Base-by-base conservation (phyloP, 2,888 invertebrate species). In the Kryphioiulus occultus region DNA sequence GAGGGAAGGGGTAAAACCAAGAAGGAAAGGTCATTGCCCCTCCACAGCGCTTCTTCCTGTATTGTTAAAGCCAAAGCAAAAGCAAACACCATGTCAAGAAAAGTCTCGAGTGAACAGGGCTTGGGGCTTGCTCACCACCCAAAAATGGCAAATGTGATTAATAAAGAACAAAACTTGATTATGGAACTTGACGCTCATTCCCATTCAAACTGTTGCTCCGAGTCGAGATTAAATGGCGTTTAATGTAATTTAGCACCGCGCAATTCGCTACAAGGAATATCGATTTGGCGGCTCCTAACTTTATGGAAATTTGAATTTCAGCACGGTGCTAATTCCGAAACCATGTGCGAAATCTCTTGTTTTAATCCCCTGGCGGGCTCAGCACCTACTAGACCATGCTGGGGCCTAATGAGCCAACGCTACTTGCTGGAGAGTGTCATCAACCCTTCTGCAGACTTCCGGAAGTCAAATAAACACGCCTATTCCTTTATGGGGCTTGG, bases 131-230 rank as follows among this genome's bases (percentile, higher is more conserved):
- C 68, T 68, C n/a, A 26, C 68, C 26, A 68, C 10, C 19, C 68
- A 68, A 68, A 68, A 68, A 68, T 68, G n/a, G 68, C 68, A 68
- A 68, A 68, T 68, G 68, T 26, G 68, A 68, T 68, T 68, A 68
- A 68, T 68, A 68, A 68, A 68, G 22, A 68, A 26, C n/a, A 22
- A 68, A 68, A 68, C 9, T 68, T 26, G 68, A 68, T 68, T 68
- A 22, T 68, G 68, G 26, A 68, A 26, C 68, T 68, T 26, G 68
- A 9, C n/a, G 17, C 53, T 53, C 17, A 5, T 53, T n/a, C 53
- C 53, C 53, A 5, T 68, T 26, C n/a, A 10, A 68, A 26, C 68
- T 68, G 68, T 68, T 68, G 68, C 68, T 68, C 68, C 68, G 9
- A 68, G 26, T 26, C 68, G 26, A 68, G 26, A 68, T 68, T 68